Percentiles rank a stretch among this genome's conserved stretches.
Evolutionary conservation across 2,888 invertebrate species (phyloP).

Genomic region (Parthenolecanium corni): DNA sequence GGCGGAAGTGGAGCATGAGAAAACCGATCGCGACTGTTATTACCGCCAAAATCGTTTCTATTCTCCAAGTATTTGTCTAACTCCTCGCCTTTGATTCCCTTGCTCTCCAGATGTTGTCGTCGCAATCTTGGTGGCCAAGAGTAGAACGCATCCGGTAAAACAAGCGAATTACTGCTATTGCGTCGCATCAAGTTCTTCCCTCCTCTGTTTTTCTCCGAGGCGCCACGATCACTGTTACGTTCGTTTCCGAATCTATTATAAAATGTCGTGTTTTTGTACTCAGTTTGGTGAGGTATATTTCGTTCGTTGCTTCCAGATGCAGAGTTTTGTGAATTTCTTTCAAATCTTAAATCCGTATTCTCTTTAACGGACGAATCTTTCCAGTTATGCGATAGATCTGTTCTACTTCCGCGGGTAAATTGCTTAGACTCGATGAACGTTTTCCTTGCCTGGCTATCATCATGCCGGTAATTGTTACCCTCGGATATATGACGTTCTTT

Average conservation of each 20-base stretch:
- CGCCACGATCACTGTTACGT: not conserved
- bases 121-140: constrained; percentile 7
- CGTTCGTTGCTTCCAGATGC: not conserved
- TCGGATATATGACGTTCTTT: too few species aligned
- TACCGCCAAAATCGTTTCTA: not conserved
- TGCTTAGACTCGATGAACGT: not conserved
- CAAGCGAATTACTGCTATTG: constrained; percentile 7
- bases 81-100: constrained; percentile 13
- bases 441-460: not conserved
- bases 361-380: constrained; percentile 9
- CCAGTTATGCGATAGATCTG: constrained; percentile 8
- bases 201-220: constrained; percentile 5
- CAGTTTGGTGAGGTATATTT: constrained; percentile 4
- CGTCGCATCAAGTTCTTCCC: constrained; percentile 12
- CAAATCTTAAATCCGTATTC: constrained; percentile 2
- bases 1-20: constrained; percentile 16
- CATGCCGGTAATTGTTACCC: not conserved
- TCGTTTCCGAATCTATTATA: constrained; percentile 7
- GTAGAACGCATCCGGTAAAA: constrained; percentile 6
- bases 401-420: not conserved
- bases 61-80: constrained; percentile 14
- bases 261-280: constrained; percentile 2
- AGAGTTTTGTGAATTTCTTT: not conserved
- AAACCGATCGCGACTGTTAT: constrained; percentile 9
- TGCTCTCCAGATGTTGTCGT: constrained; percentile 2